Evolutionary conservation across 2,888 invertebrate species (phyloP), one percentile per base, ranked within the genome.

Genomic region (Philereme transversata): DNA sequence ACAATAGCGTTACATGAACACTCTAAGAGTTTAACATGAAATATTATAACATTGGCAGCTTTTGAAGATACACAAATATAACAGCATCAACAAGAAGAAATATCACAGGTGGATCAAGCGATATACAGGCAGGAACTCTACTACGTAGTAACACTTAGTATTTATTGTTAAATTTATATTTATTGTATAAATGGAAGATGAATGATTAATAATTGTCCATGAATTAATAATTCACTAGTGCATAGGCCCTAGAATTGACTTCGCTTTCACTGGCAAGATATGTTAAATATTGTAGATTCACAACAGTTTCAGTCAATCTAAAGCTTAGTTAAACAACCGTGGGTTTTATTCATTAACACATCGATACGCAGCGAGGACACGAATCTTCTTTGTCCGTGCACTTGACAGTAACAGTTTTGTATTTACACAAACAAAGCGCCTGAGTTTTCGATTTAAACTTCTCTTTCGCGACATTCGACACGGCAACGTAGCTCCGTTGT

Each of bases 381-480:
- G 75, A 81, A 82, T 86, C 83, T 88, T 84, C 92, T 92, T 91
- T 91, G 92, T 92, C 89, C 90, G 88, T 87, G 89, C 88, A 90
- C 90, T 89, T 86, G 89, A 89, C 77, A 90, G 87, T 83, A 90
- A 86, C 82, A 90, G 88, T 87, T 91, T 90, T 83, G 90, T 91
- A 90, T 91, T 90, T 86, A 92, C 90, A 91, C 92, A 92, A 90
- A 91, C 88, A 88, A 91, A 92, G 83, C 90, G 88, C 86, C 89
- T 86, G 77, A 90, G 79, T 84, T 92, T 90, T 70, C 90, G 84
- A 73, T 84, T 86, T 73, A 90, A 79, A 70, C 83, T 88, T 84
- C 87, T 86, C 82, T 85, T 88, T 79, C 90, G 90, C 90, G 87
- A 90, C 91, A 91, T 91, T 89, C 90, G 90, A 88, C 79, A 79